Percentiles rank a stretch among this genome's conserved stretches.
These are phyloP conservation scores for Mionectes macconnelli DNA, from an alignment of 2,113 vertebrate species.

Conservation along the genomic window DNA sequence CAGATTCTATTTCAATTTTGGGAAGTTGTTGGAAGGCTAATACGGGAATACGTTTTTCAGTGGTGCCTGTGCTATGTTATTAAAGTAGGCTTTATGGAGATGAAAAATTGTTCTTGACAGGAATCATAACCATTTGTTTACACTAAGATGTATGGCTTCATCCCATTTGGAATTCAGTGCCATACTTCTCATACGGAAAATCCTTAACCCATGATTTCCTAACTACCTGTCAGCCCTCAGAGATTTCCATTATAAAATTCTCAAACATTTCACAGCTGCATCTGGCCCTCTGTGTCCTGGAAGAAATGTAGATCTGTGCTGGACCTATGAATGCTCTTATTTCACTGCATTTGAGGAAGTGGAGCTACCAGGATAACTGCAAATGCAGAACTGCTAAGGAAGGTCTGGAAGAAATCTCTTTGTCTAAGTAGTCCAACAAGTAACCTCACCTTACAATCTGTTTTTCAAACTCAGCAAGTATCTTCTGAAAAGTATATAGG, in stretches of 20 bases:
- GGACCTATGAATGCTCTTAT: background rate
- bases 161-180: background rate
- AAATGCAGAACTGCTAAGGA: background rate
- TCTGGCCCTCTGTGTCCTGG: fast-evolving
- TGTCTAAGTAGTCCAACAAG: background rate
- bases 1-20: slow-evolving; percentile 72
- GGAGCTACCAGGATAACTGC: background rate
- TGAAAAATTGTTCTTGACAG: slow-evolving; percentile 37
- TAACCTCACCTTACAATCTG: background rate
- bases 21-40: slow-evolving; percentile 71
- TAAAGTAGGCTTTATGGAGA: slow-evolving; percentile 52
- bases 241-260: background rate
- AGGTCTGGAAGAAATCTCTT: background rate
- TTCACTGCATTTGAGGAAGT: background rate
- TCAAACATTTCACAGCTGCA: background rate
- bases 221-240: background rate
- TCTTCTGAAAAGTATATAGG: background rate
- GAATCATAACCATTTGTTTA: slow-evolving; percentile 52
- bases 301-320: background rate
- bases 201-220: background rate
- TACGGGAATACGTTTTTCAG: slow-evolving; percentile 52
- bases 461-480: background rate
- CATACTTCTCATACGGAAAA: background rate
- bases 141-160: background rate
- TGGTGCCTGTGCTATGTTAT: slow-evolving; percentile 18